phyloP scores from a whole-genome alignment of 1,140 invertebrate genomes.

The Helicoverpa armigera region DNA sequence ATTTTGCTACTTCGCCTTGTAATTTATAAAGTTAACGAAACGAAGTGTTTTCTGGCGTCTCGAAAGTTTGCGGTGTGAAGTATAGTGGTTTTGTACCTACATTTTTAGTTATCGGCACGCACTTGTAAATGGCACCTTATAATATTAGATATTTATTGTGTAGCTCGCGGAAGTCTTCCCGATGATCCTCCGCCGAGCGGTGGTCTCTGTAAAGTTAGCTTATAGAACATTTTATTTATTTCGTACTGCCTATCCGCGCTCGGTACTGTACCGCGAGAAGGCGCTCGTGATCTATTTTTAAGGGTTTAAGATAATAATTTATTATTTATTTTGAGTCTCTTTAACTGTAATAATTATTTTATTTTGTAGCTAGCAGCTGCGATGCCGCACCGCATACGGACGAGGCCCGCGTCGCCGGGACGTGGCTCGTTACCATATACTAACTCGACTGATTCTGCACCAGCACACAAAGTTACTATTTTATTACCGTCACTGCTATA shows the following conservation, averaged over 20 bases:
- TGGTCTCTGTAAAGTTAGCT: conserved; percentile 86
- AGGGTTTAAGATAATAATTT: conserved; percentile 86
- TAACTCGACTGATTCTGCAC: conserved; percentile 65
- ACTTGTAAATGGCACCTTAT: conserved; percentile 85
- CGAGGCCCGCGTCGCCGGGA: conserved; percentile 80
- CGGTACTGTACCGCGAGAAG: conserved; percentile 84
- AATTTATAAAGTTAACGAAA: conserved; percentile 76
- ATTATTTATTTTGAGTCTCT: conserved; percentile 87
- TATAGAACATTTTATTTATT: conserved; percentile 86
- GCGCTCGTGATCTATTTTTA: conserved; percentile 86
- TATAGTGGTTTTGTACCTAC: conserved; percentile 73
- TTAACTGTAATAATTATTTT: conserved; percentile 80
- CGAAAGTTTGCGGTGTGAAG: conserved; percentile 85
- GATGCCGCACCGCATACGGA: conserved; percentile 82
- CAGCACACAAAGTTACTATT: conserved; percentile 28
- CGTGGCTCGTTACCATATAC: conserved; percentile 69
- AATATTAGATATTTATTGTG: conserved; percentile 85
- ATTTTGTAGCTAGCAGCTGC: conserved; percentile 78
- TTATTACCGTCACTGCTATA: conserved; percentile 32
- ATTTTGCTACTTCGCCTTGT: conserved; percentile 76
- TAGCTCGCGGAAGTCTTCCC: conserved; percentile 85
- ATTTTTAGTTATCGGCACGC: conserved; percentile 83
- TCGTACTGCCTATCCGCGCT: conserved; percentile 84
- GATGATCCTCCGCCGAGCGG: conserved; percentile 84
- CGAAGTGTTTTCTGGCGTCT: conserved; percentile 82